phyloP scores from a whole-genome alignment of 2,888 invertebrate species.

The Cantharis nigra region DNA sequence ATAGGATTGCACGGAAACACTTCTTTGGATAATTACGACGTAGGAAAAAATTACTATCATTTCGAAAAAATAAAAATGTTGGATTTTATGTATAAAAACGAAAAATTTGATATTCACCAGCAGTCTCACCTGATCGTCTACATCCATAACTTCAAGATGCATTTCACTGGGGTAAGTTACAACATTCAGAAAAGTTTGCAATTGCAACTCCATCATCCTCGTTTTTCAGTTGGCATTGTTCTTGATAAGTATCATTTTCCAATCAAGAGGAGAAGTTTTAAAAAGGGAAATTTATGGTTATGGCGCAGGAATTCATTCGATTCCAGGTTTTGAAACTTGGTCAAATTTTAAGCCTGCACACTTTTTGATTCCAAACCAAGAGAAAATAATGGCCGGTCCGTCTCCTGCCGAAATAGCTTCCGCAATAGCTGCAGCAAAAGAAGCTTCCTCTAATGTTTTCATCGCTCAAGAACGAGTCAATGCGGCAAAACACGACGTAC shows the following conservation, averaged over 20 bases:
- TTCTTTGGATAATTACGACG: background rate
- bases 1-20: slow-evolving; percentile 5
- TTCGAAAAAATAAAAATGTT: slow-evolving; percentile 11
- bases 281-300: background rate
- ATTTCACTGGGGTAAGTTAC: background rate
- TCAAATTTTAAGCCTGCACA: background rate
- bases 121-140: background rate
- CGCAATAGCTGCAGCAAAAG: slow-evolving; percentile 74
- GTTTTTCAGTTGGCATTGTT: background rate
- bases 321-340: background rate
- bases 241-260: background rate
- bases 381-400: slow-evolving; percentile 30
- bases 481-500: slow-evolving; percentile 72
- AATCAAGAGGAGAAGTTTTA: background rate
- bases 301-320: background rate
- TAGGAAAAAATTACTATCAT: slow-evolving; percentile 4
- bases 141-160: background rate
- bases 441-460: slow-evolving; percentile 71
- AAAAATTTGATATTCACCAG: background rate
- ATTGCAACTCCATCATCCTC: background rate
- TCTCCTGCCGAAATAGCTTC: slow-evolving; percentile 71
- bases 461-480: slow-evolving; percentile 75
- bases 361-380: background rate
- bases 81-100: background rate
- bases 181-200: background rate